A percentile compares a stretch with the other conserved stretches of the same genome.
phyloP scores from a whole-genome alignment of 2,888 invertebrate species.

The Eristalis tenax region DNA sequence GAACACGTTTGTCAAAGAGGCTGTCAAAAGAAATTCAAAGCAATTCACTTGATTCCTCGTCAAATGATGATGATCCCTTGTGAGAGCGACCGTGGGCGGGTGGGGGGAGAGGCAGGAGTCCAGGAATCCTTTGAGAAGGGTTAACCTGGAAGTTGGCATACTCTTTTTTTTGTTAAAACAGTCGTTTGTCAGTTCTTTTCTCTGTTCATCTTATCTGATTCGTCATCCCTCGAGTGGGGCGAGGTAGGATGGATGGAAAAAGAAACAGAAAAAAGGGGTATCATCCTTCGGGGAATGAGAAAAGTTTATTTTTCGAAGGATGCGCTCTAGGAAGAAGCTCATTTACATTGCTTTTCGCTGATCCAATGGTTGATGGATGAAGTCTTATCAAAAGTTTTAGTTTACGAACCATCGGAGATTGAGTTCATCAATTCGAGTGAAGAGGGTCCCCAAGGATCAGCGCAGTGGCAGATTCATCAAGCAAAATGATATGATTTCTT shows the following conservation, averaged over 20 bases:
- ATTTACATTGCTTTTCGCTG: background rate
- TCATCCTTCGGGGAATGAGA: background rate
- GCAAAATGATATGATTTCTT: too few species aligned
- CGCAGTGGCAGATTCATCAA: too few species aligned
- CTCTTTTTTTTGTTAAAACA: background rate
- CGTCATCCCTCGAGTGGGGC: background rate
- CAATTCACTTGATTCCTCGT: slow-evolving; percentile 10
- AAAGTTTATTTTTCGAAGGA: background rate
- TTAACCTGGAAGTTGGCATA: background rate
- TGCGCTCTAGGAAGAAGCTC: background rate
- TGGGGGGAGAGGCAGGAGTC: background rate
- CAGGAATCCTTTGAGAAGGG: slow-evolving; percentile 24
- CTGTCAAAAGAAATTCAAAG: slow-evolving; percentile 9
- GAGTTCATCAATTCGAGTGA: background rate
- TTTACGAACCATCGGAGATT: background rate
- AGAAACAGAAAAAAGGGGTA: background rate
- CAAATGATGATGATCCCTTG: slow-evolving; percentile 26
- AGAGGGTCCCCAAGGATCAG: background rate
- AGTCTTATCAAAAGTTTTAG: background rate
- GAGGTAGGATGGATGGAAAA: too few species aligned
- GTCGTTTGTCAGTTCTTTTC: background rate
- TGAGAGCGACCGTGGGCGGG: background rate
- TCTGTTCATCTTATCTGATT: background rate
- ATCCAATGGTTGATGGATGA: background rate
- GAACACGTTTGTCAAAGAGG: slow-evolving; percentile 1